Evolutionary conservation across 2,888 invertebrate species (phyloP).

Genomic region (Pharmacophagus antenor): DNA sequence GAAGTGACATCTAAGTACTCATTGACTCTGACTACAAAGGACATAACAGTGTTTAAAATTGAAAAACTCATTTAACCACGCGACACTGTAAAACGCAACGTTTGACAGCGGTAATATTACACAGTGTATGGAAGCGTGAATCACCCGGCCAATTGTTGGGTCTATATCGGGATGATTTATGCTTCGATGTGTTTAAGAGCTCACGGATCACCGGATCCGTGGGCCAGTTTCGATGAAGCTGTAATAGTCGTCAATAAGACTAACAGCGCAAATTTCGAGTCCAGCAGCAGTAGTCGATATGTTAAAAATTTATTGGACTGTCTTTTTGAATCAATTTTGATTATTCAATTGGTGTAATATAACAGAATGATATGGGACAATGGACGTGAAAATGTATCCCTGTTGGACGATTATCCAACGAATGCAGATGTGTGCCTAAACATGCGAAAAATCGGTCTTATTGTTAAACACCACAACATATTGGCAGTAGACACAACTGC

Average conservation of each 20-base stretch:
- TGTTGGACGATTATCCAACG: background rate
- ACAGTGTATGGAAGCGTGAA: background rate
- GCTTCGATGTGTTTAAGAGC: slow-evolving; percentile 11
- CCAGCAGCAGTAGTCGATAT: background rate
- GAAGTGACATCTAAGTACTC: too few relatives aligned
- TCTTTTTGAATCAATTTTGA: background rate
- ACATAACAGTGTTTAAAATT: too few relatives aligned
- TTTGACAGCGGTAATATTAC: background rate
- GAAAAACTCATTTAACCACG: too few relatives aligned
- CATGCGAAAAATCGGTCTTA: background rate
- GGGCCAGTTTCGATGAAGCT: too few relatives aligned
- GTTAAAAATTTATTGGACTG: background rate
- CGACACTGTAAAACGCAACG: too few relatives aligned
- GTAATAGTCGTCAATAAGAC: too few relatives aligned
- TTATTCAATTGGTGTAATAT: background rate
- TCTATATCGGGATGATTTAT: slow-evolving; percentile 11
- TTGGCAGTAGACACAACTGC: too few relatives aligned
- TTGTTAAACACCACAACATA: background rate
- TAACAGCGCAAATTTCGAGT: background rate
- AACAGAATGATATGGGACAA: background rate
- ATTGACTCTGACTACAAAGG: too few relatives aligned
- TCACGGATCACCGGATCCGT: too few relatives aligned
- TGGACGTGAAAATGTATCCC: too few relatives aligned
- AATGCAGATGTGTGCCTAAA: background rate
- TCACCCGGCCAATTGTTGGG: slow-evolving; percentile 10